Evolutionary conservation across 2,888 invertebrate genomes (phyloP).

Genomic region (Thymelicus acteon): DNA sequence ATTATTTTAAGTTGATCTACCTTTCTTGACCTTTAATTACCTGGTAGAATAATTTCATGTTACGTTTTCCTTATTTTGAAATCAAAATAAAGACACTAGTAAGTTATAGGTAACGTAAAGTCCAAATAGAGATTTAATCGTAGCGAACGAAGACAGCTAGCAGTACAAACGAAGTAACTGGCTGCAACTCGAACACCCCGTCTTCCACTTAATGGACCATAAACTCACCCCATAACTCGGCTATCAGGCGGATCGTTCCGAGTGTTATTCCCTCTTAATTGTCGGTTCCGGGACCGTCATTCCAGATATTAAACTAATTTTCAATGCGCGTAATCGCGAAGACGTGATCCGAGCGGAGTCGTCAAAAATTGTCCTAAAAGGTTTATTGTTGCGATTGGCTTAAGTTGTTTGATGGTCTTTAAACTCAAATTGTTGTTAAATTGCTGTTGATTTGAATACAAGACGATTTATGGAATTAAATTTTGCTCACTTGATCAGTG

Average conservation of each 20-base stretch:
- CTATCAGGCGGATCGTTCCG: slow-evolving; percentile 77
- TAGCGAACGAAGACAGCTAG: no score
- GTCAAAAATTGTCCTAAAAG: slow-evolving; percentile 41
- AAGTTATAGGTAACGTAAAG: no score
- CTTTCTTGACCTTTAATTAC: no score
- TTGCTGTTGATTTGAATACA: not conserved
- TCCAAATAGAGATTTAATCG: not conserved
- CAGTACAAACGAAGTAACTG: not conserved
- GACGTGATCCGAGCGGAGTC: slow-evolving; percentile 65
- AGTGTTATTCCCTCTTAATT: slow-evolving; percentile 83
- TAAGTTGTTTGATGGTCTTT: not conserved
- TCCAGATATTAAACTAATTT: slow-evolving; percentile 85
- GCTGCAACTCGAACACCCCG: not conserved
- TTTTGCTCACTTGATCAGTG: no score
- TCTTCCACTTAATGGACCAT: slow-evolving; percentile 70
- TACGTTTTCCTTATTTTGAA: no score
- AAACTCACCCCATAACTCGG: slow-evolving; percentile 82
- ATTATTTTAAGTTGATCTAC: no score
- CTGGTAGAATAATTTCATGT: no score
- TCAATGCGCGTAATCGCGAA: slow-evolving; percentile 80
- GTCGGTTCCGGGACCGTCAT: slow-evolving; percentile 80
- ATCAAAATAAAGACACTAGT: no score
- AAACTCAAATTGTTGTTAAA: not conserved
- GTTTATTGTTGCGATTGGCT: slow-evolving; percentile 15
- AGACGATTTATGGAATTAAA: no score